These are phyloP conservation scores for Poeciliopsis presidionis DNA, from an alignment of 2,797 vertebrate genomes.

Conservation along the genomic window DNA sequence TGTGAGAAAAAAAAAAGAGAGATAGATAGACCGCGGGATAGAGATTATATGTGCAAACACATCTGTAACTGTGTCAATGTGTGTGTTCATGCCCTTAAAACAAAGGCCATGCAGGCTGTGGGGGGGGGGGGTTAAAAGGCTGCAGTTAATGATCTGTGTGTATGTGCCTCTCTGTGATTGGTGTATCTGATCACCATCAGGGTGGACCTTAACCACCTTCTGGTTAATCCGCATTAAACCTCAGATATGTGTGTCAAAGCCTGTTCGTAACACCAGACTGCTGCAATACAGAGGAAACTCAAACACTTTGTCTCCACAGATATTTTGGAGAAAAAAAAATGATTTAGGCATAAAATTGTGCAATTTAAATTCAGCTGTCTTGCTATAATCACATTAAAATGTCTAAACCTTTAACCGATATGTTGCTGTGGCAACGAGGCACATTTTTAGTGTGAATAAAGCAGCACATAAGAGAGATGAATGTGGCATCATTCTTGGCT, in stretches of 20 bases:
- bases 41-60: conserved; percentile 54
- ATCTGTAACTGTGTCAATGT: conserved; percentile 44
- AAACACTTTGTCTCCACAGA: conserved; percentile 11
- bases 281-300: conserved; percentile 23
- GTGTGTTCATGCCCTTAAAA: conserved; percentile 48
- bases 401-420: conserved; percentile 24
- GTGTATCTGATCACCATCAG: conserved; percentile 59
- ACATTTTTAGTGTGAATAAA: conserved; percentile 40
- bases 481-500: conserved; percentile 28
- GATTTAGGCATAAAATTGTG: conserved; percentile 45
- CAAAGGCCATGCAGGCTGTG: conserved; percentile 47
- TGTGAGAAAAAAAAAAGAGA: conserved; percentile 38
- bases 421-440: conserved; percentile 54
- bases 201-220: conserved; percentile 43
- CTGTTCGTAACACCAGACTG: conserved; percentile 40
- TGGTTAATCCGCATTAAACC: conserved; percentile 68
- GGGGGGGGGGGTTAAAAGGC: conserved; percentile 32
- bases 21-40: conserved; percentile 40
- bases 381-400: conserved; percentile 49
- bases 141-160: conserved; percentile 61
- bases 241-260: conserved; percentile 65
- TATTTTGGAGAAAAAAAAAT: conserved; percentile 24
- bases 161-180: conserved; percentile 47
- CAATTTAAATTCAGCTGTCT: conserved; percentile 49
- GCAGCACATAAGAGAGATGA: conserved; percentile 34